Evolutionary conservation across 2,113 vertebrate genomes (phyloP), one percentile per base, ranked within the genome.

Genomic region (Phoxinus phoxinus): DNA sequence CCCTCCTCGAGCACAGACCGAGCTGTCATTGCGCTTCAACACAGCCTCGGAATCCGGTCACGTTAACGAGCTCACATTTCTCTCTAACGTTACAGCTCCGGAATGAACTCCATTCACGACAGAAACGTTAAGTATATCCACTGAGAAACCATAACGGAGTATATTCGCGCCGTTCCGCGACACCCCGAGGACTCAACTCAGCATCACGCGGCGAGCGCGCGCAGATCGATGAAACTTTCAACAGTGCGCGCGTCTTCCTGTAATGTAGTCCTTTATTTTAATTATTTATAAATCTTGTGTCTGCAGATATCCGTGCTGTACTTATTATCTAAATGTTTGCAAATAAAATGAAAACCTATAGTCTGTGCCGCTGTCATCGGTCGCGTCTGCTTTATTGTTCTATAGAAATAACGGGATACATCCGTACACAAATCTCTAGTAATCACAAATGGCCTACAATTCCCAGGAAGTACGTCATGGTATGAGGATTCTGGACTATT

Each of bases 391-490:
- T 69, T 81, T 69, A 81, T 81, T 73, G 48, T 78, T 32, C 32
- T 9, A 19, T 25, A 56, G 37, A 78, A 25, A 25, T 32, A 13
- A 61, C 83, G 56, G 25, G 77, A 23, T 35, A 30, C 73, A 82
- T 32, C 59, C 83, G 86, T 81, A 75, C 65, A 73, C 83, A 76
- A 88, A 74, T 82, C 81, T 48, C 63, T 32, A 32, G 35, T 73
- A 78, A 95, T 90, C 90, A 92, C 89, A 92, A 84, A 93, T 93
- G 86, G 90, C 88, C 91, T 90, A 92, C 90, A 88, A 92, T 89
- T 87, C 91, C 74, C 93, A 94, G 94, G 94, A 95, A 95, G 91
- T 94, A 94, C 94, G 94, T 95, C 94, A 95, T 91, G 79, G 53
- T 1, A 32, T 21, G 73, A 48, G 25, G 41, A 2, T 41, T 41